Percentiles rank a stretch among this genome's conserved stretches.
Conservation (phyloP, 2,113 vertebrate genomes). For the Sorex fumeus region DNA sequence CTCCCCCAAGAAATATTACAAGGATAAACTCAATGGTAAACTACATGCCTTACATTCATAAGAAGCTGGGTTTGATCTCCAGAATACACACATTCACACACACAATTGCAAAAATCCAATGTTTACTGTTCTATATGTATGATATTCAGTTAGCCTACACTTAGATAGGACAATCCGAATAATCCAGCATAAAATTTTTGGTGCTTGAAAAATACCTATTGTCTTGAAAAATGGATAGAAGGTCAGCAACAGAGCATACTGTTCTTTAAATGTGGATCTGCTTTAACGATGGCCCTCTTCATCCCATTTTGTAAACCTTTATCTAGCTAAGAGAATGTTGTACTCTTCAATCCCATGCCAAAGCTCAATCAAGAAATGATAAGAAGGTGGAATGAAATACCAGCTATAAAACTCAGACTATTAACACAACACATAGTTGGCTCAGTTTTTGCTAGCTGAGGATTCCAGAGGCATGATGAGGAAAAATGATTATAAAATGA, state of each 20-base stretch:
- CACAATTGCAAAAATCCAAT: not conserved
- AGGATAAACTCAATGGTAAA: too few relatives aligned
- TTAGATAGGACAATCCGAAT: not conserved
- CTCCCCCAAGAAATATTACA: too few relatives aligned
- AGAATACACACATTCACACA: too few relatives aligned
- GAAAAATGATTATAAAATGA: constrained; percentile 29
- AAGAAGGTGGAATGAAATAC: not conserved
- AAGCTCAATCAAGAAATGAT: not conserved
- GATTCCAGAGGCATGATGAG: not conserved
- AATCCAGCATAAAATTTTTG: not conserved
- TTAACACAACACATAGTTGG: not conserved
- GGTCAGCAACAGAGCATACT: not conserved
- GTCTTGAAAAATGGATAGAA: not conserved
- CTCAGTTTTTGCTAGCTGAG: not conserved
- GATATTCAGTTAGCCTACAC: not conserved
- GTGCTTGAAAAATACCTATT: constrained; percentile 32
- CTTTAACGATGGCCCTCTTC: not conserved
- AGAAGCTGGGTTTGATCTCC: too few relatives aligned
- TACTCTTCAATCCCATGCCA: not conserved
- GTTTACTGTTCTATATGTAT: not conserved
- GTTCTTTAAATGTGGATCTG: not conserved
- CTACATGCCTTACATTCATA: too few relatives aligned
- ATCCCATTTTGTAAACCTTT: not conserved
- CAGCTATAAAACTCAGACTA: constrained; percentile 11
- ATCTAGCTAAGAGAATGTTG: not conserved